Conservation (phyloP, 2,797 vertebrate species). For the Lepilemur septentrionalis region DNA sequence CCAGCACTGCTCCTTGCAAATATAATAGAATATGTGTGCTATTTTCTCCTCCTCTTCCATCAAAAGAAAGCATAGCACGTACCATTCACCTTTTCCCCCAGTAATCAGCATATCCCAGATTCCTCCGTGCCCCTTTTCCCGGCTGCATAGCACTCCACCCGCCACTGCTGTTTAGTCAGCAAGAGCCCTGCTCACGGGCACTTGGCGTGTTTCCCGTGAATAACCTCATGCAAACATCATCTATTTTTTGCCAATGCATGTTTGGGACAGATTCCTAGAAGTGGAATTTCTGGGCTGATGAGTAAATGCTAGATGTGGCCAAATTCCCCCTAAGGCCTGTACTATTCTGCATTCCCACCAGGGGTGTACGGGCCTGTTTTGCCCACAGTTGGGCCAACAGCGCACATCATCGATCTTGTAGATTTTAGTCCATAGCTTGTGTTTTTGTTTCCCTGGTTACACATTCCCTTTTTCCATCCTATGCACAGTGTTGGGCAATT, state of each 20-base stretch:
- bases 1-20: background rate
- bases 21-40: background rate
- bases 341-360: accelerated
- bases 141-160: accelerated
- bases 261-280: background rate
- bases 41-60: background rate
- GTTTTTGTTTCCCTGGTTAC: background rate
- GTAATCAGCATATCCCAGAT: background rate
- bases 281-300: background rate
- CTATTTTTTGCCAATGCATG: background rate
- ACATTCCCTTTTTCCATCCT: background rate
- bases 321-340: background rate
- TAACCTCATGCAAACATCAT: background rate
- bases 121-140: background rate
- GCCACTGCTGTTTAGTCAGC: background rate
- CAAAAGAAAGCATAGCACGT: accelerated
- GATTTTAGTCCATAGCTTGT: background rate
- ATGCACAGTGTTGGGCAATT: background rate
- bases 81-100: background rate
- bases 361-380: accelerated
- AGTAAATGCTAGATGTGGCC: background rate
- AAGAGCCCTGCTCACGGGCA: background rate
- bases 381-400: background rate
- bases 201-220: background rate
- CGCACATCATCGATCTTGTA: accelerated